Conservation (phyloP, 2,797 vertebrate genomes). For the Valencia hispanica region DNA sequence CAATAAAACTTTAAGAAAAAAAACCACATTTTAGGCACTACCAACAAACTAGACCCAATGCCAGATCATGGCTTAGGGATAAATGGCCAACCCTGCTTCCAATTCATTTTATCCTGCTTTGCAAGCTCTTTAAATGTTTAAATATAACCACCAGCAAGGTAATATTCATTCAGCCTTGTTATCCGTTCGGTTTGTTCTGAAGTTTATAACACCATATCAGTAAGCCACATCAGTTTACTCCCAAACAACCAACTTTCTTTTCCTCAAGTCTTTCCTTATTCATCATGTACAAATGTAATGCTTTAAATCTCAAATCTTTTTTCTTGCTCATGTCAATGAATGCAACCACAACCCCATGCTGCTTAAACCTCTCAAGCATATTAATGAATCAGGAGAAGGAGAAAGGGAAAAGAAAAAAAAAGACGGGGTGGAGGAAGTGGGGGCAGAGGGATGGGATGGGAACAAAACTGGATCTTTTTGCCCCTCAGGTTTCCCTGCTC, state of each 20-base stretch:
- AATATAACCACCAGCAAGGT: slow-evolving; percentile 48
- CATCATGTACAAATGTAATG: slow-evolving; percentile 67
- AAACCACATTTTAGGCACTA: slow-evolving; percentile 29
- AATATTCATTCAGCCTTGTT: slow-evolving; percentile 45
- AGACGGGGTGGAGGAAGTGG: too few species aligned
- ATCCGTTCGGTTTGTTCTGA: slow-evolving; percentile 29
- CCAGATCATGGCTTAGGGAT: slow-evolving; percentile 45
- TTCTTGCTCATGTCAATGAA: slow-evolving; percentile 72
- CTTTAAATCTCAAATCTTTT: slow-evolving; percentile 74
- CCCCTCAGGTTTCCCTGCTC: slow-evolving; percentile 51
- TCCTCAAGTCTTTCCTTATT: slow-evolving; percentile 53
- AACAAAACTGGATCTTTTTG: slow-evolving; percentile 66
- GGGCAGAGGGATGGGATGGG: slow-evolving; percentile 26
- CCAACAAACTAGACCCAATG: slow-evolving; percentile 38
- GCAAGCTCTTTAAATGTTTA: slow-evolving; percentile 34
- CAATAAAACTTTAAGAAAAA: slow-evolving; percentile 14
- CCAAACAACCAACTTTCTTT: slow-evolving; percentile 1
- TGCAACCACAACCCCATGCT: slow-evolving; percentile 62
- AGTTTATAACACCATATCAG: slow-evolving; percentile 35
- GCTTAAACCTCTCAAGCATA: slow-evolving; percentile 66
- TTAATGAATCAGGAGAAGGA: slow-evolving; percentile 71
- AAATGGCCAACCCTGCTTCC: slow-evolving; percentile 42
- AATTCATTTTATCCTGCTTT: slow-evolving; percentile 39
- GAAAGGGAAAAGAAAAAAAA: slow-evolving; percentile 13
- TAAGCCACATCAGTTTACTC: slow-evolving; percentile 31